These are phyloP conservation scores for Strongylocentrotus purpuratus DNA, from an alignment of 35 echinoderm and acorn worm genomes.

Conservation along the genomic window DNA sequence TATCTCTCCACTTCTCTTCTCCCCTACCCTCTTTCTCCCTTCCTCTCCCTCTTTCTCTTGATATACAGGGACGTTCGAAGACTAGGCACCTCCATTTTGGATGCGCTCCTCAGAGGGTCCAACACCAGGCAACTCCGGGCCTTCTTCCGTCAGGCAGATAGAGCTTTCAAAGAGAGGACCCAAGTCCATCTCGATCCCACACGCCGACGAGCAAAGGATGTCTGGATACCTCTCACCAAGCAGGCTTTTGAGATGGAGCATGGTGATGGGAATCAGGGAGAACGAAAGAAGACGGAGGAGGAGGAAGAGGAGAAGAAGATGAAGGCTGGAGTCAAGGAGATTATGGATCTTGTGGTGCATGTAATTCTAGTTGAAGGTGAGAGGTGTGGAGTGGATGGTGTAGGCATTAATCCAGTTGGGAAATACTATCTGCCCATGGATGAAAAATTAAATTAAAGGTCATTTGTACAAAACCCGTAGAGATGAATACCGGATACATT, in stretches of 20 bases:
- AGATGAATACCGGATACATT: too few species aligned
- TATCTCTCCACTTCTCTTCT: too few species aligned
- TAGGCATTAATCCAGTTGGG: too few species aligned
- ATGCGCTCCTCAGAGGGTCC: background rate
- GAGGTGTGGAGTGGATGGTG: background rate
- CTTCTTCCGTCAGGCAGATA: background rate
- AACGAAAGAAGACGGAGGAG: background rate
- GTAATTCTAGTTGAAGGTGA: conserved; percentile 32
- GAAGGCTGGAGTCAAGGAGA: conserved; percentile 39
- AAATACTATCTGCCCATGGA: too few species aligned
- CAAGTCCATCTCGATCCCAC: background rate
- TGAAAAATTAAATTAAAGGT: too few species aligned
- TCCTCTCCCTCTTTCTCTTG: too few species aligned
- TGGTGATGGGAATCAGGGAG: background rate
- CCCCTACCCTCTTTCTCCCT: too few species aligned
- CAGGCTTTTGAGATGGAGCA: background rate
- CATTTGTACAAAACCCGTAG: too few species aligned
- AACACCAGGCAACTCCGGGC: background rate
- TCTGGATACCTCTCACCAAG: conserved; percentile 15
- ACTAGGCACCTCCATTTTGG: background rate
- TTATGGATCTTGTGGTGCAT: conserved; percentile 23
- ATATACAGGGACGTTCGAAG: background rate
- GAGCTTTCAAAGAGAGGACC: conserved; percentile 8
- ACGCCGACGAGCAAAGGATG: background rate
- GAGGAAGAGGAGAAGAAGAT: background rate